phyloP scores from a whole-genome alignment of 2,888 invertebrate genomes.

The Apodemia duryi region DNA sequence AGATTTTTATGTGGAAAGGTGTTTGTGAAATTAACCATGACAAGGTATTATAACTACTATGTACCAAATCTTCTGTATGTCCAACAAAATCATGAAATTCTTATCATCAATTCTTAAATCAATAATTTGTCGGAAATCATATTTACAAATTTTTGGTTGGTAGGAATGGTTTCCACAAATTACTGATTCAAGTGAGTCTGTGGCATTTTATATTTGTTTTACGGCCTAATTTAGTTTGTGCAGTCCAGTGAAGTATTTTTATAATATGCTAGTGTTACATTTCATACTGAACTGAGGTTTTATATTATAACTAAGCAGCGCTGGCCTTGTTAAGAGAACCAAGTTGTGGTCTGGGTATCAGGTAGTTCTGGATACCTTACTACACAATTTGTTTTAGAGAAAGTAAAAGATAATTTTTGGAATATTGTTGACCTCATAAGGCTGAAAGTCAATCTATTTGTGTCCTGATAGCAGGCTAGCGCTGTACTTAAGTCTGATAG shows the following conservation, averaged over 20 bases:
- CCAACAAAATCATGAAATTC: not conserved
- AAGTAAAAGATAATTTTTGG: not conserved
- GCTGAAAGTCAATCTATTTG: not conserved
- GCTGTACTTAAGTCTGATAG: constrained; percentile 33
- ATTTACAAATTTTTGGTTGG: too few species aligned
- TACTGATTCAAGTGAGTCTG: not conserved
- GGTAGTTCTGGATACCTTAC: not conserved
- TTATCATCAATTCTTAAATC: too few species aligned
- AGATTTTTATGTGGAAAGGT: too few species aligned
- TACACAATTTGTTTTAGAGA: not conserved
- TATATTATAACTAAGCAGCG: constrained; percentile 4
- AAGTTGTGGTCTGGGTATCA: not conserved
- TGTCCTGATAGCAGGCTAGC: constrained; percentile 9
- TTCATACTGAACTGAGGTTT: constrained; percentile 11
- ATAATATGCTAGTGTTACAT: constrained; percentile 8
- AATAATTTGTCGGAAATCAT: too few species aligned
- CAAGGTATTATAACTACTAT: not conserved
- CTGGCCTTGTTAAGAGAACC: not conserved
- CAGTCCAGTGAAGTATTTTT: constrained; percentile 14
- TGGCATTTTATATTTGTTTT: constrained; percentile 9
- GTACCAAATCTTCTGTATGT: not conserved
- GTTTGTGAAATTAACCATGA: not conserved
- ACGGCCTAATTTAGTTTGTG: constrained; percentile 13
- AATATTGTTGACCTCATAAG: not conserved
- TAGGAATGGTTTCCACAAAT: too few species aligned